phyloP scores from a whole-genome alignment of 2,888 invertebrate genomes.

The Tricholauxania praeusta region DNA sequence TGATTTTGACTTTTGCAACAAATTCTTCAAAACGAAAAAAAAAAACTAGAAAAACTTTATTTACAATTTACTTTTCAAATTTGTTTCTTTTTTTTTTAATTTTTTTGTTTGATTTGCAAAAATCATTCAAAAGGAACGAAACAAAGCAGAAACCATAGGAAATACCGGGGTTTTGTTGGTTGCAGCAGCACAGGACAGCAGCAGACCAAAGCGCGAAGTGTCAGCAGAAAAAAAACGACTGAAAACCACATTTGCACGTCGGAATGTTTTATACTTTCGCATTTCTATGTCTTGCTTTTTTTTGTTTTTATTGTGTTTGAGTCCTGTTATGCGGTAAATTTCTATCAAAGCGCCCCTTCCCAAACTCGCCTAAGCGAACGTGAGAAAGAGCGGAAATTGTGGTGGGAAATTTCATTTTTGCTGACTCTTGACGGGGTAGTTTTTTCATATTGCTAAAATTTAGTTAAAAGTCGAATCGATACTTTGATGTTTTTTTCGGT shows the following conservation, averaged over 20 bases:
- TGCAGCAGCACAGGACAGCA: neutral
- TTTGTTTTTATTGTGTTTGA: neutral
- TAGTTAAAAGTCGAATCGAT: too few species aligned
- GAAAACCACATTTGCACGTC: conserved; percentile 19
- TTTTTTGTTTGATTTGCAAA: conserved; percentile 12
- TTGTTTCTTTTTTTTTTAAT: neutral
- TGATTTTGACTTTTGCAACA: conserved; percentile 12
- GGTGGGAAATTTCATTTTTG: conserved; percentile 62
- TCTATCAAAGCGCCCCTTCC: neutral
- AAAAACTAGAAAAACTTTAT: neutral
- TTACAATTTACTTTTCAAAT: neutral
- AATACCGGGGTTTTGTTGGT: too few species aligned
- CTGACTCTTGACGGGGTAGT: conserved; percentile 59
- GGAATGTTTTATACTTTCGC: neutral
- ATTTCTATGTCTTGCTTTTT: neutral
- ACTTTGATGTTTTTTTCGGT: too few species aligned
- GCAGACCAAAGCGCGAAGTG: neutral
- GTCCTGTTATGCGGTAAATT: conserved; percentile 2
- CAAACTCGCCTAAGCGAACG: neutral
- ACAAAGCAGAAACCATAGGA: neutral
- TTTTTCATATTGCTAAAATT: neutral
- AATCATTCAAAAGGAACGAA: conserved; percentile 28
- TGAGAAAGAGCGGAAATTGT: conserved; percentile 52
- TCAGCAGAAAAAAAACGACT: conserved; percentile 3
- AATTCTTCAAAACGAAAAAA: conserved; percentile 1